phyloP scores from a whole-genome alignment of 2,113 vertebrate species.

The Thalassoma bifasciatum region DNA sequence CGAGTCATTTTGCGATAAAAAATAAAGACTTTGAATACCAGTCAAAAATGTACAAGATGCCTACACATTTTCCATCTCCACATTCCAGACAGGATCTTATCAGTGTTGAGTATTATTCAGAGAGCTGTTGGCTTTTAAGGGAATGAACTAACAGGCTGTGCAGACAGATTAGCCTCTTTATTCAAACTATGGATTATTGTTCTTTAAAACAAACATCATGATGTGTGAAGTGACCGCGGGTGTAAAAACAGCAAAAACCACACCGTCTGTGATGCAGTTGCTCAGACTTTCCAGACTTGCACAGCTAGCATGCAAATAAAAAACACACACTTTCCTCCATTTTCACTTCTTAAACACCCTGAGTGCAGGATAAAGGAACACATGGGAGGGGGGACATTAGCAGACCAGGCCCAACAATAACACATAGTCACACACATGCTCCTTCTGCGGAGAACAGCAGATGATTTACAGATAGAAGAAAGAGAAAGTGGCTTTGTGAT shows the following conservation, averaged over 20 bases:
- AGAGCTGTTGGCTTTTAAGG: constrained; percentile 25
- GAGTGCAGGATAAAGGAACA: constrained; percentile 27
- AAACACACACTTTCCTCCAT: constrained; percentile 40
- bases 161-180: constrained; percentile 21
- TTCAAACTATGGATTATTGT: constrained; percentile 29
- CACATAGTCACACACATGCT: constrained; percentile 22
- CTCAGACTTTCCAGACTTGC: constrained; percentile 55
- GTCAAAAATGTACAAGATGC: constrained; percentile 43
- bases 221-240: constrained; percentile 44
- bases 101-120: constrained; percentile 24
- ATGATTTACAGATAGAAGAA: constrained; percentile 43
- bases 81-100: constrained; percentile 40
- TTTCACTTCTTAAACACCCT: constrained; percentile 38
- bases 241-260: constrained; percentile 38
- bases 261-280: constrained; percentile 24
- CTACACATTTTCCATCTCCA: constrained; percentile 61
- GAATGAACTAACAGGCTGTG: constrained; percentile 24
- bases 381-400: constrained; percentile 21
- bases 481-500: constrained; percentile 1
- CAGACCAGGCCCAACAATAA: constrained; percentile 27
- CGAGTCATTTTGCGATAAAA: constrained; percentile 46
- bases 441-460: constrained; percentile 25
- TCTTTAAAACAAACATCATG: constrained; percentile 31
- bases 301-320: constrained; percentile 46
- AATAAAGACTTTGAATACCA: constrained; percentile 49